A percentile compares a stretch with the other conserved stretches of the same genome.
These are phyloP conservation scores for Tetrapedia diversipes DNA, from an alignment of 2,888 invertebrate genomes.

Conservation along the genomic window DNA sequence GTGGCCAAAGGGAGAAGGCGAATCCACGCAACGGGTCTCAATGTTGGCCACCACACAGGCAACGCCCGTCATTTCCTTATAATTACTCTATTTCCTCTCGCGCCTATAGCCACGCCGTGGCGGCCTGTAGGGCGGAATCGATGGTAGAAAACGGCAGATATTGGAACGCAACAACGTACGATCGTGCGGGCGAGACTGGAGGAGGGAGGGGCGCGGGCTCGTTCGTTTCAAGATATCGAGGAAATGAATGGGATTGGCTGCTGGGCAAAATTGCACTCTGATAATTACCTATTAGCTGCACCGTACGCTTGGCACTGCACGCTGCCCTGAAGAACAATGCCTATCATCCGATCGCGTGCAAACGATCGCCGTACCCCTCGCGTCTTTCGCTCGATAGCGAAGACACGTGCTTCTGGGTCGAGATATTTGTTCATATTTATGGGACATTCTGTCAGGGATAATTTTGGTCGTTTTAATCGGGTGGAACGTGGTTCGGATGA, in stretches of 20 bases:
- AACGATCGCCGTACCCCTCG: slow-evolving; percentile 42
- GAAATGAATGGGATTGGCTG: slow-evolving; percentile 81
- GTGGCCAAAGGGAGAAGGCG: slow-evolving; percentile 50
- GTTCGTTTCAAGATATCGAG: slow-evolving; percentile 79
- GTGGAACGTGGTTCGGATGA: neutral
- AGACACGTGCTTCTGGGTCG: neutral
- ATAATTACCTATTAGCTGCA: slow-evolving; percentile 80
- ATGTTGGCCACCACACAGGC: slow-evolving; percentile 77
- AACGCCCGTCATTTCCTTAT: slow-evolving; percentile 82
- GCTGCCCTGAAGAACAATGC: slow-evolving; percentile 60
- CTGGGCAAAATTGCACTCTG: slow-evolving; percentile 76
- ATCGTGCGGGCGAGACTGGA: slow-evolving; percentile 56
- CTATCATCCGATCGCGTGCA: slow-evolving; percentile 37
- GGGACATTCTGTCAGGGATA: neutral
- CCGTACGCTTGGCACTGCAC: slow-evolving; percentile 65
- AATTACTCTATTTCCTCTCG: slow-evolving; percentile 81
- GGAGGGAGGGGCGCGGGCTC: slow-evolving; percentile 45
- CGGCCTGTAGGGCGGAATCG: slow-evolving; percentile 72
- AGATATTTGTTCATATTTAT: neutral
- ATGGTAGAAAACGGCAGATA: slow-evolving; percentile 77
- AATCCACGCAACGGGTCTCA: slow-evolving; percentile 67
- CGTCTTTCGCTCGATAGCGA: slow-evolving; percentile 20
- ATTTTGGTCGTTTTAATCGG: neutral
- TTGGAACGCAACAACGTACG: slow-evolving; percentile 70
- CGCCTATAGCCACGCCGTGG: slow-evolving; percentile 66